Evolutionary conservation across 2,888 invertebrate species (phyloP), one percentile per base, ranked within the genome.

Genomic region (Ornithoptera alexandrae): DNA sequence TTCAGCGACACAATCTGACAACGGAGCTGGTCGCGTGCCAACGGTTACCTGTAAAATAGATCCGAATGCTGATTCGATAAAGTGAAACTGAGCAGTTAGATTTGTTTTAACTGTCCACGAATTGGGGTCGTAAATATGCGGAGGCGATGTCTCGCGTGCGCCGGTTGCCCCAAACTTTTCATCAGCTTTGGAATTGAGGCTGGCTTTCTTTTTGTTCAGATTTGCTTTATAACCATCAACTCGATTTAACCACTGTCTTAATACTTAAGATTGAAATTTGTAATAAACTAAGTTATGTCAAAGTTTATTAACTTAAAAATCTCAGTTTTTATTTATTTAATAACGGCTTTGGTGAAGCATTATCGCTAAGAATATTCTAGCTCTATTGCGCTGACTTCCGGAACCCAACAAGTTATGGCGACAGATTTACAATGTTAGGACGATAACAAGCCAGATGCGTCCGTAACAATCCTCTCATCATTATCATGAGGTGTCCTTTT

Each of bases 11-110:
- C 70, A 66, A 70, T 73, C 71, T 64, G 64, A 42, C 67, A 65
- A 59, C 62, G 56, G 65, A n/a, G 56, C 60, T 46, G 66, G 50
- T 73, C 71, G 73, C 73, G 73, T 73, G 73, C 71, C 58, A 58
- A 18, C 56, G 30, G 53, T 70, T 67, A 66, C 67, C 70, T 71
- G 73, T 71, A 50, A 70, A 72, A 72, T 69, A 75, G 75, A 79
- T 77, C 73, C 67, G 70, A 78, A 76, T 75, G 74, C 76, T 75
- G 77, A 81, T 81, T 78, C 76, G 75, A 77, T 80, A 78, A 79
- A 81, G 79, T 81, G 79, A 79, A 78, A 78, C 79, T 77, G 78
- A 82, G 78, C 78, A 77, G 81, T 82, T 81, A 77, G 79, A 82
- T 80, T 80, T 75, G 77, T 79, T 82, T 82, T 78, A 79, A 81